A percentile compares a stretch with the other conserved stretches of the same genome.
These are phyloP conservation scores for Scaptomyza montana DNA, from an alignment of 1,140 invertebrate genomes.

Conservation along the genomic window DNA sequence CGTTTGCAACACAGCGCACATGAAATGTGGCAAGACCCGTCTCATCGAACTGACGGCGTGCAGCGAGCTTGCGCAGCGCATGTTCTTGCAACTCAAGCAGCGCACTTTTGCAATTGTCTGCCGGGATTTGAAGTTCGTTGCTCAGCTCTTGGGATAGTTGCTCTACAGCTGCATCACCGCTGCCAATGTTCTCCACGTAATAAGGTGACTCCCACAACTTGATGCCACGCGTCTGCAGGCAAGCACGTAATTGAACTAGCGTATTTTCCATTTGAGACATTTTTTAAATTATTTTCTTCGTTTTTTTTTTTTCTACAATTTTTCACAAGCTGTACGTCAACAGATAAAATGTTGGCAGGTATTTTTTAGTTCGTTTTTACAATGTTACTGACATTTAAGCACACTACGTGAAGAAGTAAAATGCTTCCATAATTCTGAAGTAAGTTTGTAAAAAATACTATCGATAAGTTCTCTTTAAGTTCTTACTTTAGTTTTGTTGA, in stretches of 20 bases:
- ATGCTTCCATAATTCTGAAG: too few relatives aligned
- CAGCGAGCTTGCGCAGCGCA: constrained; percentile 87
- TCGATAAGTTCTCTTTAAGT: too few relatives aligned
- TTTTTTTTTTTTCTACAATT: not conserved
- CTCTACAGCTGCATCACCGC: constrained; percentile 83
- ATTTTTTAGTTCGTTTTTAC: not conserved
- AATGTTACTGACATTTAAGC: not conserved
- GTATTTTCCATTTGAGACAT: constrained; percentile 58
- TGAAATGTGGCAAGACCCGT: constrained; percentile 85
- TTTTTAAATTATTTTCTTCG: not conserved
- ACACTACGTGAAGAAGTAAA: too few relatives aligned
- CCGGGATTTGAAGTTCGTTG: constrained; percentile 84
- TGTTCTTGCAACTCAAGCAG: constrained; percentile 87
- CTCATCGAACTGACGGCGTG: constrained; percentile 86
- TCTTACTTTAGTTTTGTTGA: too few relatives aligned
- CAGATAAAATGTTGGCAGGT: not conserved
- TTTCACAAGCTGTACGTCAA: not conserved
- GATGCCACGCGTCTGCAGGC: constrained; percentile 75
- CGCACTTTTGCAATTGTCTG: constrained; percentile 84
- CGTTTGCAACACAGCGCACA: constrained; percentile 64
- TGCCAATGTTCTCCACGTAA: constrained; percentile 84
- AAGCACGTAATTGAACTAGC: constrained; percentile 46
- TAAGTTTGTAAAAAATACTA: too few relatives aligned
- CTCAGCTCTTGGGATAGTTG: constrained; percentile 86
- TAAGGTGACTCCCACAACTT: constrained; percentile 90